Evolutionary conservation across 1,140 invertebrate species (phyloP).

Genomic region (Bombus impatiens): DNA sequence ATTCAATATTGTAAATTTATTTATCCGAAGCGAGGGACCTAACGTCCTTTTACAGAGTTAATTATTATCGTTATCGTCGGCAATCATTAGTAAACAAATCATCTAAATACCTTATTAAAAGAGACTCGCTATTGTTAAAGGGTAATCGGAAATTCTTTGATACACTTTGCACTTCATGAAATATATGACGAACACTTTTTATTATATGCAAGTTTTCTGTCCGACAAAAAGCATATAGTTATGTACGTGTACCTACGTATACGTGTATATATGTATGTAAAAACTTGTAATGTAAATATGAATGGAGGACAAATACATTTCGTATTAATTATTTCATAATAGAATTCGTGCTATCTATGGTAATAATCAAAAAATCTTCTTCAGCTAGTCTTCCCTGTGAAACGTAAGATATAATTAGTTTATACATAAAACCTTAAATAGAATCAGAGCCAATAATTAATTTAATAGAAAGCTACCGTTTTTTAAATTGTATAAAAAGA

Average conservation of each 20-base stretch:
- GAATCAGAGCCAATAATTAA: conserved; percentile 6
- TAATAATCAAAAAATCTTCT: neutral
- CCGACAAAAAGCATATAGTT: conserved; percentile 36
- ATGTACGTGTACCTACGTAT: conserved; percentile 22
- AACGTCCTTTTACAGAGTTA: conserved; percentile 50
- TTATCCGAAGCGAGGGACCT: conserved; percentile 44
- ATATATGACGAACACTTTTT: conserved; percentile 35
- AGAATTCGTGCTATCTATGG: conserved; percentile 22
- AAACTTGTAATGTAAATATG: conserved; percentile 21
- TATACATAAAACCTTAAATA: neutral
- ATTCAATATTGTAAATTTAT: conserved; percentile 50
- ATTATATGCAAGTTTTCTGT: conserved; percentile 35
- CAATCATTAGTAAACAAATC: conserved; percentile 43
- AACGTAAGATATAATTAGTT: conserved; percentile 12
- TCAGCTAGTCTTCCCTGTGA: neutral
- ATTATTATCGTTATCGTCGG: conserved; percentile 46
- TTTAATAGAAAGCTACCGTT: neutral
- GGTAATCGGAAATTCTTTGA: conserved; percentile 33
- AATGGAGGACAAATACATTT: conserved; percentile 44
- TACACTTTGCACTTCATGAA: conserved; percentile 35
- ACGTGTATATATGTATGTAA: conserved; percentile 16
- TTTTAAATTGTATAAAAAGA: conserved; percentile 37
- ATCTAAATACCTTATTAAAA: conserved; percentile 46
- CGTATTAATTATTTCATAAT: conserved; percentile 4
- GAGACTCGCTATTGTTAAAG: conserved; percentile 32